Conservation (phyloP, 1,140 invertebrate species). For the Helicoverpa zea region DNA sequence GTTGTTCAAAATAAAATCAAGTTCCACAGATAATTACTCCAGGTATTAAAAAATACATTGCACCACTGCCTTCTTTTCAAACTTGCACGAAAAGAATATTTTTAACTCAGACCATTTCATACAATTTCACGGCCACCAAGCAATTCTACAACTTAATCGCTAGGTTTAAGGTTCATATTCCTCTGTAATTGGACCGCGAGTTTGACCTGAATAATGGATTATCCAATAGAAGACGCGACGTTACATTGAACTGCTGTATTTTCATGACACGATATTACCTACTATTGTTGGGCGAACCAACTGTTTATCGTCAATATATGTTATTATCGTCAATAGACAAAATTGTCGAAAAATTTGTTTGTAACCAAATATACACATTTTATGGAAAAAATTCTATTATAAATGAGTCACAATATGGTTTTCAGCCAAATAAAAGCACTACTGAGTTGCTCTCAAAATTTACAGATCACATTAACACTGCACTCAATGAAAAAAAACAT, state of each 20-base stretch:
- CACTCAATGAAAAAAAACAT: too few relatives aligned
- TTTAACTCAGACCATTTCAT: conserved; percentile 30
- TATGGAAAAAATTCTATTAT: too few relatives aligned
- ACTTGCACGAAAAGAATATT: conserved; percentile 15
- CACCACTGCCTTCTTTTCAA: not conserved
- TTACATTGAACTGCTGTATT: conserved; percentile 15
- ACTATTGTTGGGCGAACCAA: conserved; percentile 1
- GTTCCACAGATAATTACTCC: not conserved
- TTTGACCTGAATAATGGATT: conserved; percentile 28
- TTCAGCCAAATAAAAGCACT: too few relatives aligned
- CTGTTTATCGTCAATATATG: too few relatives aligned
- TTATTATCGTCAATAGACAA: too few relatives aligned
- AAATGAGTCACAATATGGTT: too few relatives aligned
- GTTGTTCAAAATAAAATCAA: not conserved
- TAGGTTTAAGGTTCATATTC: not conserved
- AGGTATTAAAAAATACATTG: not conserved
- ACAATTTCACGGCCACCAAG: not conserved
- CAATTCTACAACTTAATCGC: conserved; percentile 15
- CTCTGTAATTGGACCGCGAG: conserved; percentile 2
- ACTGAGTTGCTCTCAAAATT: too few relatives aligned
- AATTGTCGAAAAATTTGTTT: too few relatives aligned
- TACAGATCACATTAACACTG: too few relatives aligned
- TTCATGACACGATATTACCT: conserved; percentile 18
- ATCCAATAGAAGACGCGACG: not conserved
- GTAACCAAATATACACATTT: too few relatives aligned